Conservation (phyloP, 2,797 vertebrate species). For the Tapirus indicus region DNA sequence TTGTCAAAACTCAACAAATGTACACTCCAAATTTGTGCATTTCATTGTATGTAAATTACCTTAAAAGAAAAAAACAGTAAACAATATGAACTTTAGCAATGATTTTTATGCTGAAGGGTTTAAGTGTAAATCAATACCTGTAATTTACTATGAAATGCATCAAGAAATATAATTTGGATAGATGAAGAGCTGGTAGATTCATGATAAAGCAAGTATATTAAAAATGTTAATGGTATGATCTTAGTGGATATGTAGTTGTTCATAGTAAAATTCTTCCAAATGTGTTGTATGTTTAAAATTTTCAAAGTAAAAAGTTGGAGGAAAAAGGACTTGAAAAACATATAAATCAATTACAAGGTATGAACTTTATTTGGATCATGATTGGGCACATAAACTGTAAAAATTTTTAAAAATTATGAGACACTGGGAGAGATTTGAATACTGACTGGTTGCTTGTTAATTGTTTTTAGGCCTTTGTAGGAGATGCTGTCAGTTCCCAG, state of each 20-base stretch:
- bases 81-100: background rate
- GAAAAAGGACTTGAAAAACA: background rate
- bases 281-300: background rate
- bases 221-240: background rate
- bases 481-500: background rate
- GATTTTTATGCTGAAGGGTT: background rate
- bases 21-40: background rate
- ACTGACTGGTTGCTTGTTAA: background rate
- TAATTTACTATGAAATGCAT: background rate
- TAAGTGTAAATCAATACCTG: background rate
- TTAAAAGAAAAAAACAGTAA: background rate
- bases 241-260: background rate
- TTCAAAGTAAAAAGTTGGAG: conserved; percentile 6
- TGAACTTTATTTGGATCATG: background rate
- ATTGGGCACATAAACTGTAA: background rate
- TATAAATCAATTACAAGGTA: background rate
- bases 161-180: background rate
- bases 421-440: background rate
- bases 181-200: background rate
- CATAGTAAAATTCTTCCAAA: conserved; percentile 5
- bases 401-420: background rate
- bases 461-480: background rate
- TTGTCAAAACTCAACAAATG: background rate
- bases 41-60: background rate
- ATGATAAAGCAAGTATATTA: background rate